These are phyloP conservation scores for Phrynocephalus vlangalii DNA, from an alignment of 2,797 vertebrate species.

Conservation along the genomic window DNA sequence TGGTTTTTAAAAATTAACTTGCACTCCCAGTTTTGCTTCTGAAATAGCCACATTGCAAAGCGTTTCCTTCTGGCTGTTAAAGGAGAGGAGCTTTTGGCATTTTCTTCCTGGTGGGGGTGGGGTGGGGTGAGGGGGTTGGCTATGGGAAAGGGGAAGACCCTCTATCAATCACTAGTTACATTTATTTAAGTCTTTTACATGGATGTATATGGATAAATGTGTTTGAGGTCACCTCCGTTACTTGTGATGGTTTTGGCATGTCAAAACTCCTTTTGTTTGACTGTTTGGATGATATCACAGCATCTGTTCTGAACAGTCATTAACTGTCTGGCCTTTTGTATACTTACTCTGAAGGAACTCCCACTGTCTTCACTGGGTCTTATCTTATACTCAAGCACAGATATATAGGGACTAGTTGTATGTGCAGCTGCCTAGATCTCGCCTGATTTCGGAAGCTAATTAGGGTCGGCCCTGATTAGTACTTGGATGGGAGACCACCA, in stretches of 20 bases:
- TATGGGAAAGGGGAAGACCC: background rate
- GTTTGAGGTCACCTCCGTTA: background rate
- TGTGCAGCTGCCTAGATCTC: no score
- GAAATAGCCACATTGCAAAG: background rate
- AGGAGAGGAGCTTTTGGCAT: background rate
- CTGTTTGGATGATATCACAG: background rate
- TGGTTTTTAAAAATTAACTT: no score
- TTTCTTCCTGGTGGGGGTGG: background rate
- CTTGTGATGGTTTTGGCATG: background rate
- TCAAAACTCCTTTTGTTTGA: conserved; percentile 3
- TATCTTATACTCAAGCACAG: background rate
- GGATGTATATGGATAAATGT: background rate
- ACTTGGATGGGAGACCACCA: no score
- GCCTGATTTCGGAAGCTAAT: no score
- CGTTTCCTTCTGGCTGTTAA: background rate
- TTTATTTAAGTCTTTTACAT: background rate
- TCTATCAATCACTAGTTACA: background rate
- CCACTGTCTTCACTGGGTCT: background rate
- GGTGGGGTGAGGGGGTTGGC: background rate
- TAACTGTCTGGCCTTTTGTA: background rate
- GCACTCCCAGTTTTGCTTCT: no score
- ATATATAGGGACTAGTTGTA: background rate
- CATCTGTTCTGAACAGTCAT: conserved; percentile 5
- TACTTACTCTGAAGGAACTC: background rate
- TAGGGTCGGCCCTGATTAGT: no score